These are phyloP conservation scores for Botia almorhae DNA, from an alignment of 2,797 vertebrate genomes.

Conservation along the genomic window DNA sequence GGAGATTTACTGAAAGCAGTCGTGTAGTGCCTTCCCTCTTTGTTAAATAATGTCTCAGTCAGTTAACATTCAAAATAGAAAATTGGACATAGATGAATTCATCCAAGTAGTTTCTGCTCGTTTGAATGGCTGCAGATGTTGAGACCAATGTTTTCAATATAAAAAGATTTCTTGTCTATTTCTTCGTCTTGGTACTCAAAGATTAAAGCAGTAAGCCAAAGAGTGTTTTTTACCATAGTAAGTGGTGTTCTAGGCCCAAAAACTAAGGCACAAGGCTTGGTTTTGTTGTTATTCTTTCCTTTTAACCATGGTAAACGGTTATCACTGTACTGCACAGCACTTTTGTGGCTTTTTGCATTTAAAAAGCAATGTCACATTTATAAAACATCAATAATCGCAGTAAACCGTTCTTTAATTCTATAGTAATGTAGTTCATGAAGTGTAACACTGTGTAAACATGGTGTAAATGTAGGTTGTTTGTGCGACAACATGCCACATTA, in stretches of 20 bases:
- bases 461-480: no score
- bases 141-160: background rate
- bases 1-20: constrained; percentile 31
- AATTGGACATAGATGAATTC: constrained; percentile 24
- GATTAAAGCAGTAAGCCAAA: background rate
- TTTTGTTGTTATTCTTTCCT: background rate
- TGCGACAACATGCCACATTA: no score
- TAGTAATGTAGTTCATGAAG: no score
- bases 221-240: background rate
- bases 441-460: no score
- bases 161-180: background rate
- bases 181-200: background rate
- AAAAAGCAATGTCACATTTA: no score
- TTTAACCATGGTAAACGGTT: background rate
- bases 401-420: no score
- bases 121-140: constrained; percentile 8
- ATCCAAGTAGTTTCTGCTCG: background rate
- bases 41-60: constrained; percentile 20
- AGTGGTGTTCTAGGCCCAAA: background rate
- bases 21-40: constrained; percentile 18
- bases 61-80: background rate
- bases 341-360: background rate
- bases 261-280: background rate
- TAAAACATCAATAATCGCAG: no score
- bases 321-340: background rate